A percentile compares a stretch with the other conserved stretches of the same genome.
Conservation (phyloP, 2,888 invertebrate species). For the Troides helena region DNA sequence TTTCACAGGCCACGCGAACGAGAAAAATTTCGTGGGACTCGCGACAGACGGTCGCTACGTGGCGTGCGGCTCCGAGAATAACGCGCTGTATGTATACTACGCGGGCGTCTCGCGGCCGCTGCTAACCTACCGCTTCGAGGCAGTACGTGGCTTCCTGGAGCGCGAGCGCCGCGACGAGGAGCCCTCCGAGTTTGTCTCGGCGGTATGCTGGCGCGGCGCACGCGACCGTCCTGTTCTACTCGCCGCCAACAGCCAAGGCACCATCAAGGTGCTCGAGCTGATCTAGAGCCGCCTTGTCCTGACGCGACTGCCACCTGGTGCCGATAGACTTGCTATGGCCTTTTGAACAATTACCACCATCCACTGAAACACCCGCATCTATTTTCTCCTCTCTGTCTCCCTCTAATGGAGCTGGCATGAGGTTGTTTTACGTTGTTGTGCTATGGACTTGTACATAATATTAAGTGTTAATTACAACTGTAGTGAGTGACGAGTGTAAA, state of each 20-base stretch:
- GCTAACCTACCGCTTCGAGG: constrained; percentile 92
- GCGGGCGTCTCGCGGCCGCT: constrained; percentile 92
- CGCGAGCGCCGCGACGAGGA: constrained; percentile 91
- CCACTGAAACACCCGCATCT: too few relatives aligned
- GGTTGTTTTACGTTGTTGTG: too few relatives aligned
- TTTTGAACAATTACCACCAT: too few relatives aligned
- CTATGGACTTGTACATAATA: background rate
- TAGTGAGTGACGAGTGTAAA: too few relatives aligned
- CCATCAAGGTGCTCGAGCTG: constrained; percentile 92
- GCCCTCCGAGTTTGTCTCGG: constrained; percentile 95
- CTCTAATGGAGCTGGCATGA: too few relatives aligned
- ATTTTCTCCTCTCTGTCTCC: too few relatives aligned
- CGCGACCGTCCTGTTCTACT: constrained; percentile 87
- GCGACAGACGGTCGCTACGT: constrained; percentile 95
- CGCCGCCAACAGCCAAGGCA: constrained; percentile 96
- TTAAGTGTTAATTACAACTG: background rate
- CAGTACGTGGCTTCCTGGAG: constrained; percentile 88
- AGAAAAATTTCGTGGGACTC: constrained; percentile 97
- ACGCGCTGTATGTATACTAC: constrained; percentile 95
- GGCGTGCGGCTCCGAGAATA: constrained; percentile 97
- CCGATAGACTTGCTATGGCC: too few relatives aligned
- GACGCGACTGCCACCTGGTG: too few relatives aligned
- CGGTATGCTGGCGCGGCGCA: constrained; percentile 94
- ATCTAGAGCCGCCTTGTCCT: constrained; percentile 63
- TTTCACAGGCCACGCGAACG: constrained; percentile 95